These are phyloP conservation scores for Triplophysa dalaica DNA, from an alignment of 2,113 vertebrate genomes.

Conservation along the genomic window DNA sequence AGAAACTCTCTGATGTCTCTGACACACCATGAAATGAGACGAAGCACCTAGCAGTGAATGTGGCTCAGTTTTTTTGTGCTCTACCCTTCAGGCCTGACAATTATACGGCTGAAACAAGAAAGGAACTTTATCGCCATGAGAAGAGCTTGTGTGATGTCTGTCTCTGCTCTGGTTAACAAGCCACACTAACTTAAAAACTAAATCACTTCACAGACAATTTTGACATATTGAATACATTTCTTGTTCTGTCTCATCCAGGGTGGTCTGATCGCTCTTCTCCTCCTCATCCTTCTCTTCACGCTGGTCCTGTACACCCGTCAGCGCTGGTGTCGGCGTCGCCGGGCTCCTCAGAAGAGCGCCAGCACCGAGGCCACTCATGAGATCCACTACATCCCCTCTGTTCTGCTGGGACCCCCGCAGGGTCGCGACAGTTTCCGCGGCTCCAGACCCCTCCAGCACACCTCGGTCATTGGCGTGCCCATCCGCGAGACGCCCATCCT, in stretches of 20 bases:
- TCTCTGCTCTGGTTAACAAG: no score
- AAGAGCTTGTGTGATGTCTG: no score
- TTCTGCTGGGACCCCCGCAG: slow-evolving; percentile 89
- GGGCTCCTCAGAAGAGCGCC: slow-evolving; percentile 93
- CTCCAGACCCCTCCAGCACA: slow-evolving; percentile 83
- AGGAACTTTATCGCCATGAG: neutral
- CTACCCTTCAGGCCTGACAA: slow-evolving; percentile 23
- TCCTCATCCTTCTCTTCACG: slow-evolving; percentile 92
- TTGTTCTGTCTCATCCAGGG: slow-evolving; percentile 73
- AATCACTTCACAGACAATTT: no score
- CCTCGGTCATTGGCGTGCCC: slow-evolving; percentile 91
- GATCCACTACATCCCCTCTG: slow-evolving; percentile 98
- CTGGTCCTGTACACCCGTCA: slow-evolving; percentile 91
- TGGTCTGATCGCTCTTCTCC: slow-evolving; percentile 89
- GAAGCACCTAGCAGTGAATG: slow-evolving; percentile 55
- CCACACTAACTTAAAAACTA: no score
- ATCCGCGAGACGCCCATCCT: slow-evolving; percentile 96
- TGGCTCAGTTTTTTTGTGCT: slow-evolving; percentile 21
- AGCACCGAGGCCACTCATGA: slow-evolving; percentile 97
- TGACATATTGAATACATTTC: neutral
- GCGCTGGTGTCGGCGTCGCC: slow-evolving; percentile 90
- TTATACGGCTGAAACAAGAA: neutral
- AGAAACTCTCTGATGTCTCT: slow-evolving; percentile 60
- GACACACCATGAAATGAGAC: slow-evolving; percentile 61
- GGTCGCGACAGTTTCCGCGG: slow-evolving; percentile 87